Conservation (phyloP, 2,797 vertebrate species). For the Notamacropus eugenii region DNA sequence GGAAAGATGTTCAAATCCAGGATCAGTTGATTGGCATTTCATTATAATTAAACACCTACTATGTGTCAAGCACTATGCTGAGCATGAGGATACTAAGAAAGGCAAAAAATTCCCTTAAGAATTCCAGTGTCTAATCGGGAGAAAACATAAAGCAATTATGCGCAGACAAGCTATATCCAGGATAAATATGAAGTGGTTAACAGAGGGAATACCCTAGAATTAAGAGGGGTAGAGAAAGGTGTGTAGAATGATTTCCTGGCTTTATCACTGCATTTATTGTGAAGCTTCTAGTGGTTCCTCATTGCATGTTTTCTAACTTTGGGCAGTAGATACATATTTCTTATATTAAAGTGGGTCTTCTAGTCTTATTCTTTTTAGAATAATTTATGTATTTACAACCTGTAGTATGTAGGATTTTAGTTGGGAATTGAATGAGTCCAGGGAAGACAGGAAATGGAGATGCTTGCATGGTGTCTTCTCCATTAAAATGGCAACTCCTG, state of each 20-base stretch:
- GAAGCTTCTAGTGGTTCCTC: neutral
- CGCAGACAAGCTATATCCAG: neutral
- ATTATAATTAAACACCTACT: neutral
- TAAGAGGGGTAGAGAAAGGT: neutral
- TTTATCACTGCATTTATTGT: neutral
- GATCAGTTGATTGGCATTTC: neutral
- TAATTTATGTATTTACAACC: too few species aligned
- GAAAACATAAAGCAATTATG: neutral
- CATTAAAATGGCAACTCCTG: too few species aligned
- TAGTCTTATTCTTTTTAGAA: too few species aligned
- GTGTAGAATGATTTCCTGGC: neutral
- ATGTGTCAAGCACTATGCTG: neutral
- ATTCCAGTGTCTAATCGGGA: neutral
- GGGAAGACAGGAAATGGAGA: too few species aligned
- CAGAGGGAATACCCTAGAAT: neutral
- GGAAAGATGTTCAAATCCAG: neutral
- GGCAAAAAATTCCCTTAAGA: neutral
- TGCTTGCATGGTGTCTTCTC: too few species aligned
- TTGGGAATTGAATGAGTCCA: too few species aligned
- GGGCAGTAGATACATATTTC: too few species aligned
- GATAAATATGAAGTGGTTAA: neutral
- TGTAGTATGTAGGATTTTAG: too few species aligned
- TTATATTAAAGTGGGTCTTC: too few species aligned
- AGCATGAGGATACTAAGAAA: neutral
- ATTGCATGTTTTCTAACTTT: too few species aligned